Base-by-base conservation (phyloP, 1,140 invertebrate species). In the Trichonephila inaurata region DNA sequence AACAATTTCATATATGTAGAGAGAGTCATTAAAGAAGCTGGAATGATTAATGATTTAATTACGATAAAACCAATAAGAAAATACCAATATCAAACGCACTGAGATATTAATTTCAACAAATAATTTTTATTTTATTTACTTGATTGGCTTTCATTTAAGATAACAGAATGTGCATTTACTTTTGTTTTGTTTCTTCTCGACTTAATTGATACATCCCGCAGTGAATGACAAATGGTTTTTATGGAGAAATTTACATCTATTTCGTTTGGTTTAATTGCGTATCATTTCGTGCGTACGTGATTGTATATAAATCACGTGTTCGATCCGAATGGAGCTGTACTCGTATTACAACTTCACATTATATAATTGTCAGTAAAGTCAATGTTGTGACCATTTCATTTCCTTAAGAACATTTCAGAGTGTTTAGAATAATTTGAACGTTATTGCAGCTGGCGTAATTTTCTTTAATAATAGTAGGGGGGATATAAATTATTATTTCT, bases 1-100 rank as follows among this genome's bases (percentile, higher is more conserved):
- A 77, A 77, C 7, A 77, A 18, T 77, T 33, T 77, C 28, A 16
- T 18, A 33, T 18, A 77, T 19, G 18, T 77, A 40, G 33, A 33
- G 14, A 77, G 24, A 77, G 28, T 19, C 14, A 77, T 77, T 77
- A 33, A 16, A 16, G 18, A 18, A 18, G 4, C 72, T 5, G 14
- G 18, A 77, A 40, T 18, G 72, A 77, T 77, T 77, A 77, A 19
- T 33, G 72, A 16, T 77, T 77, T 77, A 77, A 77, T 77, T 77
- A 77, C 72, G 33, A 77, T 77, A 33, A 33, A 77, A 18, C 28
- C 14, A 77, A 33, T 40, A 33, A 40, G 72, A 77, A 77, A 77
- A 77, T 77, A 33, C 7, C 72, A 77, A 77, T 77, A 18, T 33
- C 7, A 77, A 77, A 77, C 28, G 28, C 72, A 33, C 24, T n/a